Percentiles rank a stretch among this genome's conserved stretches.
phyloP scores from a whole-genome alignment of 2,888 invertebrate genomes.

The Pristionchus maxplancki region DNA sequence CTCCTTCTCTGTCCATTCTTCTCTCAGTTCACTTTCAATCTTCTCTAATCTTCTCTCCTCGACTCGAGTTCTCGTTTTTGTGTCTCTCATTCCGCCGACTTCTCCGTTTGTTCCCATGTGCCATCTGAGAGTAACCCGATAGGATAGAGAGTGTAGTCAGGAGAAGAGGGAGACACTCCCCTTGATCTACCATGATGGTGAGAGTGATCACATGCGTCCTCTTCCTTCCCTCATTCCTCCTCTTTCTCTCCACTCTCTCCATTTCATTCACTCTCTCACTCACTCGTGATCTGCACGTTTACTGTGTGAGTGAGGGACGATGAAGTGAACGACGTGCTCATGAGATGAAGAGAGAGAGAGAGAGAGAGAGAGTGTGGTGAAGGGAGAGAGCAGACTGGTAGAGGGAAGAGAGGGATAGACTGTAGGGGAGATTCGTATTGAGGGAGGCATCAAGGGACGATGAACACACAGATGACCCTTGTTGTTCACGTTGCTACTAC shows the following conservation, averaged over 20 bases:
- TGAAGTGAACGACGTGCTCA: slow-evolving; percentile 20
- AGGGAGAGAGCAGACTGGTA: not conserved
- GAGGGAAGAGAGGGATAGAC: not conserved
- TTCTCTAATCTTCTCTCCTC: not conserved
- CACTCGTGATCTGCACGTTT: slow-evolving; percentile 17
- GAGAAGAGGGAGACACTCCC: not conserved
- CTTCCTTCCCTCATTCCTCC: not conserved
- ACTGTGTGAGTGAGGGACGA: slow-evolving; percentile 9
- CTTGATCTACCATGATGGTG: slow-evolving; percentile 41
- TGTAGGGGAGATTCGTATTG: not conserved
- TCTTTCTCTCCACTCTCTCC: not conserved
- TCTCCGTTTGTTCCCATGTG: slow-evolving; percentile 17
- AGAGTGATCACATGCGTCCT: slow-evolving; percentile 18
- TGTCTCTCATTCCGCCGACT: not conserved
- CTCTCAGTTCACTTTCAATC: not conserved
- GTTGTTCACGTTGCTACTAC: not conserved
- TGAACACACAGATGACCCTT: not conserved
- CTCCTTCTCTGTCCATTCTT: not conserved
- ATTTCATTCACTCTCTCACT: slow-evolving; percentile 14
- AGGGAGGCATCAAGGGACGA: not conserved
- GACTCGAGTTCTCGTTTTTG: not conserved
- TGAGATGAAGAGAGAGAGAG: not conserved
- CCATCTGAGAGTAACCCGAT: slow-evolving; percentile 6
- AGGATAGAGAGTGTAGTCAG: slow-evolving; percentile 20
- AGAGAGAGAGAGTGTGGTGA: not conserved